Conservation (phyloP, 64 coral and sea anemone species). For the Trachythela sp. region DNA sequence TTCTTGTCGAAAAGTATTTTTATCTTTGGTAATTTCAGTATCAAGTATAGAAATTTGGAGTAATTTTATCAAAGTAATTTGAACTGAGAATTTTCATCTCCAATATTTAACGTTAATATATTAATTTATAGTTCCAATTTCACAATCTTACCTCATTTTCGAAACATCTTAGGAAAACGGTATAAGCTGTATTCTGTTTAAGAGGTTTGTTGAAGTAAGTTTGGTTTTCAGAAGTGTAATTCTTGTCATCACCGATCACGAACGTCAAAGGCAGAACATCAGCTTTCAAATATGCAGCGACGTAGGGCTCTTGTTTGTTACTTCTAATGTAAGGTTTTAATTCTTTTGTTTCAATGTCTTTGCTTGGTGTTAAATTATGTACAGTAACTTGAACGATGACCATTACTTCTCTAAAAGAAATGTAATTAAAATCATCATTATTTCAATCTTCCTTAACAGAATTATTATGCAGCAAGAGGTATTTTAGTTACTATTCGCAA, state of each 20-base stretch:
- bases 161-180: background rate
- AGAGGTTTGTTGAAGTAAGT: background rate
- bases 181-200: background rate
- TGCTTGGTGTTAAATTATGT: background rate
- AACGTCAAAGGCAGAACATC: background rate
- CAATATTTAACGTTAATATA: background rate
- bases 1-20: too few species aligned
- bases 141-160: background rate
- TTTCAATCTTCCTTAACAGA: too few species aligned
- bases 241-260: background rate
- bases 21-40: too few species aligned
- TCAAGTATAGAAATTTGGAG: too few species aligned
- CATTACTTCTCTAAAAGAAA: too few species aligned
- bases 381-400: background rate
- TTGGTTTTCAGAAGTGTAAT: background rate
- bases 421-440: too few species aligned
- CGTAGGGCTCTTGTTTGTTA: background rate
- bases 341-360: background rate
- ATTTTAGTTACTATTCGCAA: too few species aligned
- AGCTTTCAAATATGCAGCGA: background rate
- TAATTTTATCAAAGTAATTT: too few species aligned
- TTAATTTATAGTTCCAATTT: too few species aligned
- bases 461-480: too few species aligned
- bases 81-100: too few species aligned
- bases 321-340: background rate